Base-by-base conservation (phyloP, 2,113 vertebrate genomes). In the Misgurnus mizolepis region DNA sequence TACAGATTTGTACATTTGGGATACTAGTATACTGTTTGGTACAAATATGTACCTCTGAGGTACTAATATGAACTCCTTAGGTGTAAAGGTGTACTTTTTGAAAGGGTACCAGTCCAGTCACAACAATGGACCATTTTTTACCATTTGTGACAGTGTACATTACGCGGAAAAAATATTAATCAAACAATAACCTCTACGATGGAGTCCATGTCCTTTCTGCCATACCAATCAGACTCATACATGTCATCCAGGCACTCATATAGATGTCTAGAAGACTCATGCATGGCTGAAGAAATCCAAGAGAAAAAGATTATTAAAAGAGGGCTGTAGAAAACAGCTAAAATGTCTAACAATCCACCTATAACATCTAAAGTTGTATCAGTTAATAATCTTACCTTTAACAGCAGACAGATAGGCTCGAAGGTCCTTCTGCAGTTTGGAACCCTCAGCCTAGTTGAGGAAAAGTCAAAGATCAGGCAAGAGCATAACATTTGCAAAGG, bases 171-270 rank as follows among this genome's bases (percentile, higher is more conserved):
- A 8, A 43, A 69, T 43, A 7, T 69, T 15, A 34, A 18, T 12
- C 49, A 68, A 79, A 72, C 39, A 84, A 93, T 95, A 84, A 99
- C 97, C 96, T 99, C 96, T 12, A 94, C 89, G 9, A 98, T 89
- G 83, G 95, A 95, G 78, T 95, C 95, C n/a, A 97, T 94, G n/a
- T 98, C 95, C 0, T 96, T 94, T 86, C 95, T 95, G 78, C 96
- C 96, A 0, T 96, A 93, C 98, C 98, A 99, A 0, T 98, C 96
- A 0, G 94, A 93, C 81, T 99, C 98, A 27, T 99, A 99, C 88
- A 99, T 95, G 85, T 99, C 97, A 80, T 93, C 95, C 86, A 99
- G 90, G 90, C 97, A 98, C 8, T 97, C 91, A 0, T 95, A 95
- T 85, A 99, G 82, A 84, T 94, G 96, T 89, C 95, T 97, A 83